A percentile compares a stretch with the other conserved stretches of the same genome.
phyloP scores from a whole-genome alignment of 2,888 invertebrate species.

The Tillus elongatus region DNA sequence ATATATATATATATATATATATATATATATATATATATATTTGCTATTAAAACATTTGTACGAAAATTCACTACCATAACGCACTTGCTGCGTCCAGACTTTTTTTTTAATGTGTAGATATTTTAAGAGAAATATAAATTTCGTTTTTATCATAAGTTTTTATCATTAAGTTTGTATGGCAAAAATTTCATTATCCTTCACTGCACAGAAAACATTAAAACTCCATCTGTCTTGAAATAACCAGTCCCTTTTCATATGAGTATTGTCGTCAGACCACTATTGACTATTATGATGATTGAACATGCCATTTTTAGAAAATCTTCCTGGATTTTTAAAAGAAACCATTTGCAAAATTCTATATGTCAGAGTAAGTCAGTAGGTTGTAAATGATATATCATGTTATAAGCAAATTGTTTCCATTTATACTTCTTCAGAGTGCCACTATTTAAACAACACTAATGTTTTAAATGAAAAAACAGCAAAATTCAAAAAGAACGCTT shows the following conservation, averaged over 20 bases:
- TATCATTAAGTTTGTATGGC: neutral
- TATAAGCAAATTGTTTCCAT: neutral
- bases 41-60: no score
- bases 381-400: neutral
- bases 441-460: no score
- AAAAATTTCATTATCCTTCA: neutral
- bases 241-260: neutral
- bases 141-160: conserved; percentile 10
- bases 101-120: no score
- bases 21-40: no score
- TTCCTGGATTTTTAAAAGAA: neutral
- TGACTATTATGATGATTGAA: neutral
- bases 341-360: neutral
- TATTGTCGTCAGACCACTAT: neutral
- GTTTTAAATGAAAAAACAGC: no score
- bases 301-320: neutral
- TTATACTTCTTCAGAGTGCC: neutral
- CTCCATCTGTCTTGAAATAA: neutral
- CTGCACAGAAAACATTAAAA: conserved; percentile 3
- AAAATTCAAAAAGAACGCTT: no score
- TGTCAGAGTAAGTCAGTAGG: neutral
- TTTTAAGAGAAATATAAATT: conserved; percentile 7
- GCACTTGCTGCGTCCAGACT: no score
- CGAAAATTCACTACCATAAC: no score
- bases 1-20: conserved; percentile 8